Evolutionary conservation across 2,113 vertebrate species (phyloP), one percentile per base, ranked within the genome.

Genomic region (Suricata suricatta): DNA sequence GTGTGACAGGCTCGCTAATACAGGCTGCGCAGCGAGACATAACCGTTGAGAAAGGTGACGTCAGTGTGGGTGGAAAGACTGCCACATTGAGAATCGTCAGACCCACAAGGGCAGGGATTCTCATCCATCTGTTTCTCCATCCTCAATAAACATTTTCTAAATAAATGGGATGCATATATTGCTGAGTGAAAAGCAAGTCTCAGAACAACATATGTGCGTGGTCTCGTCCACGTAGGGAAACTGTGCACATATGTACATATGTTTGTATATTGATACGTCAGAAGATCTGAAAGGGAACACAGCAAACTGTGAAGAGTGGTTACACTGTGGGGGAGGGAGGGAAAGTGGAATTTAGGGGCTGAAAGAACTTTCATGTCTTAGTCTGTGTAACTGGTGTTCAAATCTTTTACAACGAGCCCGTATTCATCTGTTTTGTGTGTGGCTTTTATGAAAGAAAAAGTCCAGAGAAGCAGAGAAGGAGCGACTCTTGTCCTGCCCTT

Each of bases 381-480:
- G 21, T 86, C 71, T 17, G 0, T 35, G 60, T 77, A 68, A 52
- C 35, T 91, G 60, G 71, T 63, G 25, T 82, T 90, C 80, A 79
- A 9, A 60, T 94, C 93, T 96, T 84, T 80, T 31, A 66, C 77
- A 93, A 21, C 0, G 15, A 94, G 63, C 82, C 52, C 54, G 60
- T 57, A 29, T 82, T 97, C 86, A 83, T 93, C 85, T 91, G 88
- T 77, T 85, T 88, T 88, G 92, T 19, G 9, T 93, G 90, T 87
- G 95, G 52, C 71, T 94, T 76, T 98, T 83, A 95, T 50, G 76
- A 83, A 92, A 95, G 72, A 79, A 93, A 86, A 81, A 64, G 23
- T 35, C 64, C 29, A 87, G 87, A 94, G 91, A 92, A 9, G 12
- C 52, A 60, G 84, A 85, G 33, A 66, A 80, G 87, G 79, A 94